Evolutionary conservation across 1,140 invertebrate species (phyloP), one percentile per base, ranked within the genome.

Genomic region (Harpegnathos saltator): DNA sequence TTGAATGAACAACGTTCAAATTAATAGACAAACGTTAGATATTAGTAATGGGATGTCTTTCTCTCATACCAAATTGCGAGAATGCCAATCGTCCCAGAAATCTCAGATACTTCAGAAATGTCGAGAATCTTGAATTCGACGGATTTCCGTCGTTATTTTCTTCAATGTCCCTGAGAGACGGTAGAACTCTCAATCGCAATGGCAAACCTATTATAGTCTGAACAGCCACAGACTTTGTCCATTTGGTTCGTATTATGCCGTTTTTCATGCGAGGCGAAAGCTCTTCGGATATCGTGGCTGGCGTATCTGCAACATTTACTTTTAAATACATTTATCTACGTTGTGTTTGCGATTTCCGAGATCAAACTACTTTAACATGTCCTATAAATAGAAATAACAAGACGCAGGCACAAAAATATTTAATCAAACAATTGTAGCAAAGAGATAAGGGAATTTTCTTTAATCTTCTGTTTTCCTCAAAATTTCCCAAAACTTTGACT

Each of bases 181-280:
- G 95, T 82, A 95, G 91, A 26, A 95, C 91, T 62, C 94, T 92
- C 4, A 95, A 89, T 82, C 95, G 92, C 81, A 95, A 94, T 5
- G 94, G 94, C 58, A 95, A 83, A 17, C 93, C 85, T 56, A 92
- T 90, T 7, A 89, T 82, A 3, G 95, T 95, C 85, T 95, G 95
- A 17, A 94, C 91, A 54, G 92, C 93, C 4, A 83, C 90, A 74
- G 92, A 94, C 88, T 85, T 94, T 66, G 63, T 66, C 29, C 85
- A 56, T 26, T 78, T 63, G 12, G 68, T 66, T 38, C 52, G 71
- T 86, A 58, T 66, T 52, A 80, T 83, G 61, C 84, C 83, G 44
- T 83, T 84, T 80, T 85, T 81, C 3, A 84, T 65, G 26, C 12
- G 84, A 33, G 80, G 85, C 22, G 86, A 84, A 29, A 87, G 68